Evolutionary conservation across 2,797 vertebrate genomes (phyloP).

Genomic region (Arnoldichthys spilopterus): DNA sequence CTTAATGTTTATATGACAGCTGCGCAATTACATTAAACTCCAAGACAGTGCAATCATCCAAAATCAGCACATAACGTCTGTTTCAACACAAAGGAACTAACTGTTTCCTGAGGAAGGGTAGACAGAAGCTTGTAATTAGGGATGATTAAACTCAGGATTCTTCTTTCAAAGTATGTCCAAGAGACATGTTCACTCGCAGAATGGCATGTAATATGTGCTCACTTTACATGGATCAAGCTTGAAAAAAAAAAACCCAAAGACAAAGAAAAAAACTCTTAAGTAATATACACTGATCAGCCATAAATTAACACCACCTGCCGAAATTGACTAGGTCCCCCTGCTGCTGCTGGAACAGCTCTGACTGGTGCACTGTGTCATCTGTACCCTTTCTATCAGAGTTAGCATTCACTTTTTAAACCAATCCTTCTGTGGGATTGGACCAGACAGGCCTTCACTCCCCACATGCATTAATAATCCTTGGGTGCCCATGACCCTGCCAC

Average conservation of each 20-base stretch:
- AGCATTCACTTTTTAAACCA: no score
- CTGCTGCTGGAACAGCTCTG: no score
- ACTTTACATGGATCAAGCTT: not conserved
- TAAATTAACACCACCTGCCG: no score
- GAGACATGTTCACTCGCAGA: not conserved
- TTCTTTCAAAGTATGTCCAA: conserved; percentile 14
- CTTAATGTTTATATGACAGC: conserved; percentile 56
- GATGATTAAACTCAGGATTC: conserved; percentile 22
- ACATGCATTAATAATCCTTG: no score
- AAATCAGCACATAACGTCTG: conserved; percentile 42
- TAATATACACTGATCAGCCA: no score
- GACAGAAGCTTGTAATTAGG: conserved; percentile 46
- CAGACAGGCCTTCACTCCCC: no score
- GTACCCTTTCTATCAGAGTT: no score
- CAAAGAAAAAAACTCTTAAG: not conserved
- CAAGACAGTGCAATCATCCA: conserved; percentile 28
- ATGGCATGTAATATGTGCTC: not conserved
- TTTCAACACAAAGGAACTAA: conserved; percentile 39
- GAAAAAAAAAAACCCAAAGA: not conserved
- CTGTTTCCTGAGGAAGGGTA: conserved; percentile 30
- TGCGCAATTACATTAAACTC: conserved; percentile 48
- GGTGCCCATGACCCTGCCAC: no score
- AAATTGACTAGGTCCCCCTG: no score
- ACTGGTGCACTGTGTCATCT: no score
- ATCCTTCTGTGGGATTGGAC: no score